phyloP scores from a whole-genome alignment of 2,797 vertebrate species.

The Esox lucius region DNA sequence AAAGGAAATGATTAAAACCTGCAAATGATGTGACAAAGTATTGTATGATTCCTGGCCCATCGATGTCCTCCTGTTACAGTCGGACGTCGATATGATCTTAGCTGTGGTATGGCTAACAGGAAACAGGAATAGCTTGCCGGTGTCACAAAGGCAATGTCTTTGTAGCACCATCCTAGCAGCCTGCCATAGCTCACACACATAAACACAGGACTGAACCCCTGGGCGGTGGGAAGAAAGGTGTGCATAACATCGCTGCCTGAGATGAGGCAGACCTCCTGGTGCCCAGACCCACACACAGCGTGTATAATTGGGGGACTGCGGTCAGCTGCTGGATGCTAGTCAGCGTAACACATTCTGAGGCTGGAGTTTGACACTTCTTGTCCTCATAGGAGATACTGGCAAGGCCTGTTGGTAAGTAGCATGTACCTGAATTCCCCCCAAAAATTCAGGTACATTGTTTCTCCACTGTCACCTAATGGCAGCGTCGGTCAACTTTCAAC shows the following conservation, averaged over 20 bases:
- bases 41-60: not conserved
- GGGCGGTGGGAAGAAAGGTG: not conserved
- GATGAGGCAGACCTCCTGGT: not conserved
- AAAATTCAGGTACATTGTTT: not conserved
- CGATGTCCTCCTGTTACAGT: not conserved
- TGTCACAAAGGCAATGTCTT: not conserved
- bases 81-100: constrained; percentile 1
- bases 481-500: not conserved
- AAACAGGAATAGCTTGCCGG: not conserved
- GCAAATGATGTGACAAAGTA: not conserved
- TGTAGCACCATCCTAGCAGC: not conserved
- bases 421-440: not conserved
- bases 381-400: not conserved
- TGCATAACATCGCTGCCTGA: not conserved
- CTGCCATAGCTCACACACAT: not conserved
- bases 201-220: constrained; percentile 12
- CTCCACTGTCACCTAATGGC: not conserved
- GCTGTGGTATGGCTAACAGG: not conserved
- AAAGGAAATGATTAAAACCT: not conserved
- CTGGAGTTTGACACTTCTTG: not conserved
- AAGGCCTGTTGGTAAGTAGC: not conserved
- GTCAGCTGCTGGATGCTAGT: not conserved
- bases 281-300: not conserved
- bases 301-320: not conserved
- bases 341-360: not conserved